Percentiles rank a stretch among this genome's conserved stretches.
These are phyloP conservation scores for Corapipo altera DNA, from an alignment of 2,113 vertebrate genomes.

Conservation along the genomic window DNA sequence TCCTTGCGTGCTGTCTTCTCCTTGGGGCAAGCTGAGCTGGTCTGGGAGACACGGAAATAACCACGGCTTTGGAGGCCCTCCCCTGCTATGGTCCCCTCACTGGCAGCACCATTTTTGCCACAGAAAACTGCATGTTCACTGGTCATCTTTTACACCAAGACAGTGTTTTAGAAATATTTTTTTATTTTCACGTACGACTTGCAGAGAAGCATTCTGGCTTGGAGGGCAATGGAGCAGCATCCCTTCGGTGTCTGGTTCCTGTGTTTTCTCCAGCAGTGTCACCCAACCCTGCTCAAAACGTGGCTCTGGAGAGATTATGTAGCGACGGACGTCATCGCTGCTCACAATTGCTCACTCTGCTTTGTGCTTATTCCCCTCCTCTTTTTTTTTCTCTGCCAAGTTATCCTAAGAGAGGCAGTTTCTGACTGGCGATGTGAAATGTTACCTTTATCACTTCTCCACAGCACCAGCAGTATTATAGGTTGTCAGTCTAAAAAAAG, in stretches of 20 bases:
- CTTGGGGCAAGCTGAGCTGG: neutral
- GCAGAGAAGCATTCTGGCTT: neutral
- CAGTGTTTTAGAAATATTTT: neutral
- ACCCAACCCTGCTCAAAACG: slow-evolving; percentile 18
- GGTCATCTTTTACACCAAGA: neutral
- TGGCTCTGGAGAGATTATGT: slow-evolving; percentile 42
- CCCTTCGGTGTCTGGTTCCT: neutral
- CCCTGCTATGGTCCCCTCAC: neutral
- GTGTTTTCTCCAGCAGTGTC: neutral
- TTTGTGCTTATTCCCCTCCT: neutral
- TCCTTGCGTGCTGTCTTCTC: neutral
- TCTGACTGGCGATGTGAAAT: slow-evolving; percentile 35
- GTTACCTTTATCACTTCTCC: slow-evolving; percentile 32
- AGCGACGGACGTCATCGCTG: slow-evolving; percentile 17
- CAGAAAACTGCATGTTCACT: neutral
- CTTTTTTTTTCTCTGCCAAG: neutral
- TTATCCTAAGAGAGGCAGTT: slow-evolving; percentile 54
- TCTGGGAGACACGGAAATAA: neutral
- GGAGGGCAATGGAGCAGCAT: neutral
- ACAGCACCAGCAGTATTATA: neutral
- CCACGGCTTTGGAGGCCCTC: accelerated
- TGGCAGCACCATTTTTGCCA: neutral
- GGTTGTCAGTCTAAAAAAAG: slow-evolving; percentile 64
- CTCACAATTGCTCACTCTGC: slow-evolving; percentile 14
- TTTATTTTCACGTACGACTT: accelerated